Conservation (phyloP, 2,888 invertebrate species). For the Choristoneura rosaceana region DNA sequence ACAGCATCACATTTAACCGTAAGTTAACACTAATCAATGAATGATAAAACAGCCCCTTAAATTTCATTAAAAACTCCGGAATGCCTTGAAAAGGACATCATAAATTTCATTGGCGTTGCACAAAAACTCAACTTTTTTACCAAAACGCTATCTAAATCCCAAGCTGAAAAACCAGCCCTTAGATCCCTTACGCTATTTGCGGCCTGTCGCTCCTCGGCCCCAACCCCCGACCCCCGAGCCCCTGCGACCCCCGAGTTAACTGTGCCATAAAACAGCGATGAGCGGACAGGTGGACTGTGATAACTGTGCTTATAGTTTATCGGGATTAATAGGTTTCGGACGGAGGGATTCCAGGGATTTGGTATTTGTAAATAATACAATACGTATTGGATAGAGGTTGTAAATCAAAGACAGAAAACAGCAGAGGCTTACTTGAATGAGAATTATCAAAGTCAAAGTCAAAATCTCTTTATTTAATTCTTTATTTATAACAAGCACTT, state of each 20-base stretch:
- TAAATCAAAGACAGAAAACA: neutral
- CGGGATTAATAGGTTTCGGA: neutral
- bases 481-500: too few relatives aligned
- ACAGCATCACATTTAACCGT: too few relatives aligned
- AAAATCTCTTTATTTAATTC: too few relatives aligned
- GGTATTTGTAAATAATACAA: constrained; percentile 2
- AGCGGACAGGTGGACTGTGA: constrained; percentile 12
- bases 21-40: too few relatives aligned
- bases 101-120: too few relatives aligned
- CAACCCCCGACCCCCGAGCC: neutral
- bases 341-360: neutral
- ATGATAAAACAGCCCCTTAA: too few relatives aligned
- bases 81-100: too few relatives aligned
- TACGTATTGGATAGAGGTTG: neutral
- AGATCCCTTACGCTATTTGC: constrained; percentile 18
- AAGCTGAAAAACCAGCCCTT: neutral
- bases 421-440: neutral
- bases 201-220: neutral
- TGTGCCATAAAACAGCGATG: constrained; percentile 15
- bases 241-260: constrained; percentile 2
- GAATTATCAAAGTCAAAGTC: too few relatives aligned
- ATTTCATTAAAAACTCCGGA: too few relatives aligned
- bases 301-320: constrained; percentile 10
- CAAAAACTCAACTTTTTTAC: neutral
- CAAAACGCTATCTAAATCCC: neutral